Evolutionary conservation across 2,113 vertebrate genomes (phyloP).

Genomic region (Monopterus albus): DNA sequence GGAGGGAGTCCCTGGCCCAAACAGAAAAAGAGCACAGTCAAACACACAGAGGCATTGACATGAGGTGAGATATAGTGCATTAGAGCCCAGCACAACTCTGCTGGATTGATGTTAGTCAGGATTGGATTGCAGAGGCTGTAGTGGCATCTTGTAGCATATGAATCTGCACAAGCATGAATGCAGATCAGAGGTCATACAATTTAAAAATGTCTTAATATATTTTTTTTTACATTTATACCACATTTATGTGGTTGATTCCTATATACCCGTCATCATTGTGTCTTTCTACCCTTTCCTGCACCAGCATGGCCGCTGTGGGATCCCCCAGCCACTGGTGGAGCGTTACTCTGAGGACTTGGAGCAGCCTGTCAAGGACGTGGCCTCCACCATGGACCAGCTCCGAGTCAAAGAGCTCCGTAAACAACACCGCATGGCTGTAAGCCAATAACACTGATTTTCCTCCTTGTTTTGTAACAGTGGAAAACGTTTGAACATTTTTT

Average conservation of each 20-base stretch:
- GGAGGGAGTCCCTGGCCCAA: constrained; percentile 39
- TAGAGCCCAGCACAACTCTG: constrained; percentile 37
- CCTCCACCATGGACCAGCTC: constrained; percentile 90
- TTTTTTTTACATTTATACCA: too few relatives aligned
- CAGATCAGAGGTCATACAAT: neutral
- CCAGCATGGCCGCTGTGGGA: constrained; percentile 95
- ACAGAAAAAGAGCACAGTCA: constrained; percentile 44
- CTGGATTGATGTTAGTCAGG: constrained; percentile 23
- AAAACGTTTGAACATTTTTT: too few relatives aligned
- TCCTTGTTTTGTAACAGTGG: neutral
- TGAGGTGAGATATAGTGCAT: constrained; percentile 52
- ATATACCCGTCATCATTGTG: neutral
- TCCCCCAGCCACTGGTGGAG: constrained; percentile 92
- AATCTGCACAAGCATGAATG: neutral
- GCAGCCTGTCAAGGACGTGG: constrained; percentile 89
- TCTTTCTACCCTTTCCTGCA: neutral
- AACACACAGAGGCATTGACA: constrained; percentile 20
- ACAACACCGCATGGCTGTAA: constrained; percentile 98
- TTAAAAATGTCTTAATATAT: neutral
- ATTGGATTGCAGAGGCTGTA: constrained; percentile 25
- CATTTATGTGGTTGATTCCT: too few relatives aligned
- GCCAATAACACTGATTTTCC: constrained; percentile 50
- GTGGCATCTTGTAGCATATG: neutral
- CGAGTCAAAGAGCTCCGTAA: constrained; percentile 93
- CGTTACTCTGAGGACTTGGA: constrained; percentile 93